Evolutionary conservation across 1,140 invertebrate species (phyloP), one percentile per base, ranked within the genome.

Genomic region (Microplitis mediator): DNA sequence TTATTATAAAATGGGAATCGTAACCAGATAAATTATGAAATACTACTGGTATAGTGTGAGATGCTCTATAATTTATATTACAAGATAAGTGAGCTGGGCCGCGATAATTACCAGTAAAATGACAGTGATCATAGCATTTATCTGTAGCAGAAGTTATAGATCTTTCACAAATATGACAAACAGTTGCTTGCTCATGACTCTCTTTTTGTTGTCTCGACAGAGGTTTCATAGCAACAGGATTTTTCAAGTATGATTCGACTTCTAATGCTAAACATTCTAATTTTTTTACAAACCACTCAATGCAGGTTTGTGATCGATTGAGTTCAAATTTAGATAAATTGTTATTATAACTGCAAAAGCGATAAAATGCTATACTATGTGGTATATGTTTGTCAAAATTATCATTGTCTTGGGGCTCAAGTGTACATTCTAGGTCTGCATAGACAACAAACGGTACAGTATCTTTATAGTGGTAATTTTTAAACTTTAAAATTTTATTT

Each of bases 41-140:
- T 3, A 77, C 45, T 14, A 77, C 54, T 4, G 73, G 71, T 14
- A 77, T 67, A 14, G 35, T 71, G 2, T 34, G 63, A 58, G 45
- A 75, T 51, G 77, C 54, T 75, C 76, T 23, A 63, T 75, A 85
- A 67, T 82, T 76, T 31, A 85, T 51, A 76, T 87, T 87, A 73
- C 83, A 86, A 13, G 32, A 34, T 9, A 76, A 67, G 77, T 86
- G 84, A 0, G 82, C 83, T n/a, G 75, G 35, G n/a, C 80, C 81
- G 71, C 84, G 67, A 78, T 79, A 79, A 70, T 75, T 64, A 13
- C 77, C 82, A 34, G 76, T 85, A 4, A 82, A 74, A 75, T 85
- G 82, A 76, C 74, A 74, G 77, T 85, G 82, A 73, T 86, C 81
- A 32, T 36, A 32, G 8, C 80, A 75, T 73, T 75, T 77, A 69